Base-by-base conservation (phyloP, 2,113 vertebrate genomes). In the Grantiella picta region DNA sequence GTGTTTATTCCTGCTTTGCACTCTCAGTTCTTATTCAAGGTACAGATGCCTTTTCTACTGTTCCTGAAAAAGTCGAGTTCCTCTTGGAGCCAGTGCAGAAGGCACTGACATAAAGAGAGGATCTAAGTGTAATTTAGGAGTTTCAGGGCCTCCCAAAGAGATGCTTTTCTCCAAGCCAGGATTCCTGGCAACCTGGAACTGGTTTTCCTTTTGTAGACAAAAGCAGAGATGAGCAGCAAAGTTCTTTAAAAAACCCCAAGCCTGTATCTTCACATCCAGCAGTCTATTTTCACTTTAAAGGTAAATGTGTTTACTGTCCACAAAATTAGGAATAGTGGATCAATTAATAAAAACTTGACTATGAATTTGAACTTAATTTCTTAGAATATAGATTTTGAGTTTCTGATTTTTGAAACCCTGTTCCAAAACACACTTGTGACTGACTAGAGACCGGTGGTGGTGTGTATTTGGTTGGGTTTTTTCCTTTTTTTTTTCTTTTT, bases 371-470 rank as follows among this genome's bases (percentile, higher is more conserved):
- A 76, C 89, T 88, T 54, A 76, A n/a, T 83, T 71, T 52, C 54
- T 96, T 73, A 78, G 83, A 91, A 92, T 70, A 90, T 17, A 84
- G 52, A 50, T 97, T 97, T 93, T 87, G 68, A 96, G 16, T 93
- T 95, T 89, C 50, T 57, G 15, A 70, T 54, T 95, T 95, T 70
- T 10, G 72, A 91, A 92, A 69, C 83, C 38, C 25, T 91, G 12
- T 89, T 94, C 93, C 95, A 85, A 96, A 95, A 87, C 90, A 89
- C 18, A 70, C n/a, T 95, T 68, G 71, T 93, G 91, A 89, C 85
- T 96, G 97, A 92, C 61, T 89, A 52, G 93, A 94, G 61, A 90
- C n/a, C 44, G 94, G 76, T 93, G 92, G 69, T 97, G 53, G 22
- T 65, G n/a, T 61, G 38, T 65, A 10, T 18, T 31, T 86, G 10